Evolutionary conservation across 2,888 invertebrate genomes (phyloP).

Genomic region (Chloroclysta siterata): DNA sequence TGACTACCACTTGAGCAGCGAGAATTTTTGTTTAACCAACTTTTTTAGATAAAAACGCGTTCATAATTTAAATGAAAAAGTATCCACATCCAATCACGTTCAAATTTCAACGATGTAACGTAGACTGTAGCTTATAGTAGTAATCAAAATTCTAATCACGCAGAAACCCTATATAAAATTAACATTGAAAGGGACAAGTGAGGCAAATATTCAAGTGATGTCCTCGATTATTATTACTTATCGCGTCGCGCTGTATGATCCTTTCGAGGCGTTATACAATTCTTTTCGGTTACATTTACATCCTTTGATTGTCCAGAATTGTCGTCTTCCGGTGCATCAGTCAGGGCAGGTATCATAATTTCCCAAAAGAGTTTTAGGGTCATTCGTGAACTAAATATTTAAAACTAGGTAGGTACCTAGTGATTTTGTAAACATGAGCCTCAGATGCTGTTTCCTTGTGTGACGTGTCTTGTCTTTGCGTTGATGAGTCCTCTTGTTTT

Average conservation of each 20-base stretch:
- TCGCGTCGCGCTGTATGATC: constrained; percentile 36
- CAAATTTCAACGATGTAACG: constrained; percentile 16
- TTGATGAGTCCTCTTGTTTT: constrained; percentile 7
- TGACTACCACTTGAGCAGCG: constrained; percentile 20
- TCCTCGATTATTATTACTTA: constrained; percentile 64
- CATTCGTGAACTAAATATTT: neutral
- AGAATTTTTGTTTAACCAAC: constrained; percentile 12
- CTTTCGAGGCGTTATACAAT: constrained; percentile 61
- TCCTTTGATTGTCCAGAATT: constrained; percentile 79
- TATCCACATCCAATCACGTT: constrained; percentile 5
- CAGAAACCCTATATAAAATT: constrained; percentile 51
- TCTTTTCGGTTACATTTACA: constrained; percentile 61
- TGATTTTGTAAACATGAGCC: neutral
- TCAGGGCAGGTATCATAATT: neutral
- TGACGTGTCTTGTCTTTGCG: constrained; percentile 13
- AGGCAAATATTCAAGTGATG: constrained; percentile 69
- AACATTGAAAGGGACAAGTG: constrained; percentile 64
- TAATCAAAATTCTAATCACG: constrained; percentile 55
- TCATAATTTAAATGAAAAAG: constrained; percentile 17
- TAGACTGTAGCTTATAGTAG: constrained; percentile 3
- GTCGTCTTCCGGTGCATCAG: constrained; percentile 65
- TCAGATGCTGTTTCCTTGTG: neutral
- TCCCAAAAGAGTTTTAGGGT: neutral
- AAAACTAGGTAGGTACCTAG: no score
- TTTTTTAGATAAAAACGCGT: constrained; percentile 18